These are phyloP conservation scores for Protomyctophum bolini DNA, from an alignment of 2,113 vertebrate species.

Conservation along the genomic window DNA sequence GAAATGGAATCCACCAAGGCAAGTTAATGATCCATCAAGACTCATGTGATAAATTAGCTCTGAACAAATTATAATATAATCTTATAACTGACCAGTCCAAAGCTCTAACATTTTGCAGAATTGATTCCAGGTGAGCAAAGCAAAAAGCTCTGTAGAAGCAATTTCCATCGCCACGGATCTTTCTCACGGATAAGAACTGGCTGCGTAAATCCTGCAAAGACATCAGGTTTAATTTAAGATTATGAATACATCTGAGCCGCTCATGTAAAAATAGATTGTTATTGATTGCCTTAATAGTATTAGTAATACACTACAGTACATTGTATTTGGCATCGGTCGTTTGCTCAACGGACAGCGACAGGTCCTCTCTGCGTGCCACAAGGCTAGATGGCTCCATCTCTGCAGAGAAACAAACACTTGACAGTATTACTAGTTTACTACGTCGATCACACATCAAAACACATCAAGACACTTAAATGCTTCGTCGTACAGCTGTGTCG, in stretches of 20 bases:
- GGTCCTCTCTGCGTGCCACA: conserved; percentile 79
- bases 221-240: neutral
- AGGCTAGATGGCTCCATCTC: conserved; percentile 71
- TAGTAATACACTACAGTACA: conserved; percentile 58
- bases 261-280: neutral
- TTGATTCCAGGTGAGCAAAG: conserved; percentile 81
- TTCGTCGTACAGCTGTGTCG: too few species aligned
- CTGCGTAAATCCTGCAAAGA: conserved; percentile 77
- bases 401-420: conserved; percentile 26
- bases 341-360: conserved; percentile 74
- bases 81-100: conserved; percentile 75
- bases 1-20: conserved; percentile 18
- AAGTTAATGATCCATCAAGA: neutral
- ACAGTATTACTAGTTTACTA: neutral
- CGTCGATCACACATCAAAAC: too few species aligned
- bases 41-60: neutral
- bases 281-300: neutral
- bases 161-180: conserved; percentile 85
- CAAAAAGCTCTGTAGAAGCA: conserved; percentile 87
- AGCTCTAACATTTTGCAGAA: conserved; percentile 72
- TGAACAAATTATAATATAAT: too few species aligned
- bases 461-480: too few species aligned
- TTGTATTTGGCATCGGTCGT: conserved; percentile 72
- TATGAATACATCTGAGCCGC: neutral
- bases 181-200: conserved; percentile 79